These are phyloP conservation scores for Drymodes brunneopygia DNA, from an alignment of 2,113 vertebrate genomes.

Conservation along the genomic window DNA sequence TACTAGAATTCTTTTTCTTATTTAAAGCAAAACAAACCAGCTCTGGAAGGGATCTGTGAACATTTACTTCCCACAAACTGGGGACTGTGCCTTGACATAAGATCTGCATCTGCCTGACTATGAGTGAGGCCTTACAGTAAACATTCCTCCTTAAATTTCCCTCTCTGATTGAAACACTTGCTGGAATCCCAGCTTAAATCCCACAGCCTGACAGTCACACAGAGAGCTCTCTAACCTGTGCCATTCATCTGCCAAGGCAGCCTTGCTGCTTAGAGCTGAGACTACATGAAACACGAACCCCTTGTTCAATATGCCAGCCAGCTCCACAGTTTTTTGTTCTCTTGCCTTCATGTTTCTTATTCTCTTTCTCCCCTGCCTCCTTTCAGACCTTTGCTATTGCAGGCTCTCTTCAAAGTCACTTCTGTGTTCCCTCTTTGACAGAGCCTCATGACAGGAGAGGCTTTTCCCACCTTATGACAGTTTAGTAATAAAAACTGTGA, in stretches of 20 bases:
- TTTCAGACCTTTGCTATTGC: background rate
- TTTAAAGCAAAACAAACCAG: background rate
- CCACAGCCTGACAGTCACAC: background rate
- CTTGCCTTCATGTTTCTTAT: background rate
- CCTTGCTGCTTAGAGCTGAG: background rate
- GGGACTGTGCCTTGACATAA: background rate
- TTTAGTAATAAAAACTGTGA: conserved; percentile 39
- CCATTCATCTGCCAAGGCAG: background rate
- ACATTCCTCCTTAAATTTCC: background rate
- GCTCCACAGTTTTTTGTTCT: background rate
- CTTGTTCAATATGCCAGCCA: background rate
- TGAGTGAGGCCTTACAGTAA: background rate
- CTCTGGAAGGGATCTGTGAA: background rate
- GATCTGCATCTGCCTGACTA: background rate
- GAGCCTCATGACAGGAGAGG: background rate
- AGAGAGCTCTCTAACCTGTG: background rate
- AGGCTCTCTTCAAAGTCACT: background rate
- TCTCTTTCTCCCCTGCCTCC: background rate
- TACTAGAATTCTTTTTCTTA: background rate
- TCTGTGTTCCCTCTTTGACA: background rate
- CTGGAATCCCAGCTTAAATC: background rate
- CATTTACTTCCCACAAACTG: background rate
- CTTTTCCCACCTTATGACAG: background rate
- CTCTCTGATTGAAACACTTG: background rate
- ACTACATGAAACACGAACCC: background rate